Evolutionary conservation across 2,888 invertebrate species (phyloP).

Genomic region (Amiota mariae): DNA sequence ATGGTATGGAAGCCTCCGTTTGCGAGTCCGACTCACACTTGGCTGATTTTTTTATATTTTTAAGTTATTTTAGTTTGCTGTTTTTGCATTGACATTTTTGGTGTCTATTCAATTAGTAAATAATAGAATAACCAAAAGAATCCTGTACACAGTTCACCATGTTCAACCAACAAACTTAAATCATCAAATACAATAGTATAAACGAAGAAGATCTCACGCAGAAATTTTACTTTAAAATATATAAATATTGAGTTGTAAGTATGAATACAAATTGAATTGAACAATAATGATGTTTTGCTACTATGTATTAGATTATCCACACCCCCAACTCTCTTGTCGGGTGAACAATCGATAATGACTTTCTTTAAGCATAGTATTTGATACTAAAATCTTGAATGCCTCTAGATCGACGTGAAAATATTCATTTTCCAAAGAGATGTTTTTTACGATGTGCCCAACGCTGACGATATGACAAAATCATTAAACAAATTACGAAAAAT

Average conservation of each 20-base stretch:
- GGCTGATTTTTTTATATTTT: neutral
- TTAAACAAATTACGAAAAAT: constrained; percentile 19
- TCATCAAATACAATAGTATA: no score
- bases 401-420: neutral
- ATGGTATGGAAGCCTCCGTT: no score
- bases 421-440: no score
- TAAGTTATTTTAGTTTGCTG: constrained; percentile 50
- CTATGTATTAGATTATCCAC: no score
- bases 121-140: constrained; percentile 63
- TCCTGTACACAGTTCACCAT: constrained; percentile 64
- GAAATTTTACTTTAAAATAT: no score
- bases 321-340: no score
- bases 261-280: no score
- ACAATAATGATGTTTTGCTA: no score
- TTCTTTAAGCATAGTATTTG: constrained; percentile 38
- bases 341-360: constrained; percentile 39
- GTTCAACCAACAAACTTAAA: constrained; percentile 50
- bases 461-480: constrained; percentile 23
- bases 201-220: no score
- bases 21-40: no score
- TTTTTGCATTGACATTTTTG: constrained; percentile 71
- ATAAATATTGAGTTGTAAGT: no score
- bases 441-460: neutral
- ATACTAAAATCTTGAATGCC: neutral
- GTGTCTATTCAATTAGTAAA: constrained; percentile 73